A percentile compares a stretch with the other conserved stretches of the same genome.
Conservation (phyloP, 2,797 vertebrate species). For the Sphenopsis melanotis region DNA sequence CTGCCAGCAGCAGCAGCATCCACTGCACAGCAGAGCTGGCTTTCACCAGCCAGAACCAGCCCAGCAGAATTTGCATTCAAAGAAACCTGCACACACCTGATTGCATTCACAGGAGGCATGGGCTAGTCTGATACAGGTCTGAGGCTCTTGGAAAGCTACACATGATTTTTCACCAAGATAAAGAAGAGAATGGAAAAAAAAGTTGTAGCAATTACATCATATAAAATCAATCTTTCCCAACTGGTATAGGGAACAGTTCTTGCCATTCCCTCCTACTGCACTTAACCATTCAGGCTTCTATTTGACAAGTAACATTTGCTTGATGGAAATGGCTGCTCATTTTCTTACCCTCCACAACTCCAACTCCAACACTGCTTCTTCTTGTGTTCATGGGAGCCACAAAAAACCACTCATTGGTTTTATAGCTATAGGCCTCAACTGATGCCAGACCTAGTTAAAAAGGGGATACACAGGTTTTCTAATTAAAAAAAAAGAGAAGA, state of each 20-base stretch:
- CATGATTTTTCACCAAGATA: background rate
- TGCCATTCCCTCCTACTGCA: background rate
- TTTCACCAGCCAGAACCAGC: background rate
- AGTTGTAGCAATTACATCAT: background rate
- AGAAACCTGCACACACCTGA: background rate
- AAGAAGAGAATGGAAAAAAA: background rate
- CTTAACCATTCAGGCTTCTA: background rate
- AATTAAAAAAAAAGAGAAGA: conserved; percentile 71
- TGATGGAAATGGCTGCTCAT: background rate
- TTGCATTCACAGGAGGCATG: background rate
- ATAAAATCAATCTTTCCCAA: background rate
- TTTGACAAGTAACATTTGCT: background rate
- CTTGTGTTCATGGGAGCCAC: conserved; percentile 95
- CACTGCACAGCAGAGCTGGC: background rate
- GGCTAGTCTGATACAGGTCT: background rate
- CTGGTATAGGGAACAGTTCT: background rate
- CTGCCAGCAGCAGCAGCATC: background rate
- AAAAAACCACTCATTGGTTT: conserved; percentile 92
- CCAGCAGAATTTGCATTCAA: background rate
- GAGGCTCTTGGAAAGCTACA: background rate
- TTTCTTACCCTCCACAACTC: conserved; percentile 90
- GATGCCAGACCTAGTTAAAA: conserved; percentile 87
- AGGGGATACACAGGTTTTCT: conserved; percentile 66
- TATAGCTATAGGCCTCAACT: conserved; percentile 89
- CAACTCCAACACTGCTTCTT: conserved; percentile 95